Evolutionary conservation across 2,888 invertebrate species (phyloP).

Genomic region (Sialis lutaria): DNA sequence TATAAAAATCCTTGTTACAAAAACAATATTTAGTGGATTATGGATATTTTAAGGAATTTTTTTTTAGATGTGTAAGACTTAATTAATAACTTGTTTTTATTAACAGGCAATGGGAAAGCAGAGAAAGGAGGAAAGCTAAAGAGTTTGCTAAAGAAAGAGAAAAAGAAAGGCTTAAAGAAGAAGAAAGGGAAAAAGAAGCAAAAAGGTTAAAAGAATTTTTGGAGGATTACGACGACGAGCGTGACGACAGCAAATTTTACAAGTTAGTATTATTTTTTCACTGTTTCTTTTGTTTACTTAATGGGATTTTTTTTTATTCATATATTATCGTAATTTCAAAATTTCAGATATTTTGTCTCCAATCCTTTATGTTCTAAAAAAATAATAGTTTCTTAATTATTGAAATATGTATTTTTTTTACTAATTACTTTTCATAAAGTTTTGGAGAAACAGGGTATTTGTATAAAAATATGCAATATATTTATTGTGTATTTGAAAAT

Average conservation of each 20-base stretch:
- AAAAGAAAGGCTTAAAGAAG: conserved; percentile 66
- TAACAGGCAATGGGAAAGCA: conserved; percentile 60
- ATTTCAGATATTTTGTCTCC: too few species aligned
- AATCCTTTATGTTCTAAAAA: too few species aligned
- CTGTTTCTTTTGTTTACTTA: background rate
- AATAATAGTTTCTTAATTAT: too few species aligned
- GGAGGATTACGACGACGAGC: conserved; percentile 97
- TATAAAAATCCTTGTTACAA: too few species aligned
- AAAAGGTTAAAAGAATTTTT: conserved; percentile 91
- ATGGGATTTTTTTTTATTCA: background rate
- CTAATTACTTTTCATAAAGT: too few species aligned
- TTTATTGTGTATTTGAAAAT: too few species aligned
- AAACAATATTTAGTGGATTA: too few species aligned
- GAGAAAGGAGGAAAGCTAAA: conserved; percentile 77
- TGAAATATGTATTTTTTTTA: too few species aligned
- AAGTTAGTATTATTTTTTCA: conserved; percentile 34
- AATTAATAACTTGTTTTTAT: conserved; percentile 11
- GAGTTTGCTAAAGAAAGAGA: conserved; percentile 82
- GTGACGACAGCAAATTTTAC: conserved; percentile 94
- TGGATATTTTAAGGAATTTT: background rate
- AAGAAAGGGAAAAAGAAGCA: conserved; percentile 81
- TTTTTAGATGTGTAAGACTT: conserved; percentile 16
- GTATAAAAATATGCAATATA: too few species aligned
- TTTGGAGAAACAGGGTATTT: too few species aligned
- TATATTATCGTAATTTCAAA: too few species aligned